These are phyloP conservation scores for Aphrophora alni DNA, from an alignment of 2,888 invertebrate genomes.

Conservation along the genomic window DNA sequence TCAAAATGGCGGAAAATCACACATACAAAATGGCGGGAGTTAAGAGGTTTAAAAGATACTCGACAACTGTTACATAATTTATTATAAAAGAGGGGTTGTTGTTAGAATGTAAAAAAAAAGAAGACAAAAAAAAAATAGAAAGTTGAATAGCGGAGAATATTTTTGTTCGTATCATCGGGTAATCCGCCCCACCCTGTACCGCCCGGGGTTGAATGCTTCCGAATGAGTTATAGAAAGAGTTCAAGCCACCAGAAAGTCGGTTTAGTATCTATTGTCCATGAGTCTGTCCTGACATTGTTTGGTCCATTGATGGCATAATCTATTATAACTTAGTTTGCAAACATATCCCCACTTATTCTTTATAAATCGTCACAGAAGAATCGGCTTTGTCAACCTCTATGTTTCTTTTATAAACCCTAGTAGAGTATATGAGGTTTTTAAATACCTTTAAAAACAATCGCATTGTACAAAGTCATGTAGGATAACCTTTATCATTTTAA, in stretches of 20 bases:
- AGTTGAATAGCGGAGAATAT: background rate
- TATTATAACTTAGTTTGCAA: background rate
- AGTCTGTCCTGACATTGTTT: background rate
- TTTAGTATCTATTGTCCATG: background rate
- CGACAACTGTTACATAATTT: conserved; percentile 38
- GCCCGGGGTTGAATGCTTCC: background rate
- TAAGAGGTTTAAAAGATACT: conserved; percentile 36
- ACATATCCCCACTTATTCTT: background rate
- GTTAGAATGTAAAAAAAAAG: conserved; percentile 14
- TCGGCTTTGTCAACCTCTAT: too few species aligned
- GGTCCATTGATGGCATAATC: background rate
- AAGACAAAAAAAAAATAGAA: background rate
- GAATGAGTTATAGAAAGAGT: background rate
- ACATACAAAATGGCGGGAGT: conserved; percentile 32
- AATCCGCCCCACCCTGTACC: background rate
- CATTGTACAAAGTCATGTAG: too few species aligned
- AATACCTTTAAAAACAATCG: too few species aligned
- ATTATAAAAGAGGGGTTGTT: conserved; percentile 27
- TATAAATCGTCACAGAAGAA: too few species aligned
- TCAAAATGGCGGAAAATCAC: conserved; percentile 39
- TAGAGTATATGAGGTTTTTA: too few species aligned
- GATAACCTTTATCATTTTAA: too few species aligned
- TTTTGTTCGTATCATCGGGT: background rate
- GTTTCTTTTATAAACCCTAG: too few species aligned
- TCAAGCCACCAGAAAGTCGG: conserved; percentile 2